A percentile compares a stretch with the other conserved stretches of the same genome.
These are phyloP conservation scores for Aphrophora alni DNA, from an alignment of 2,888 invertebrate species.

Conservation along the genomic window DNA sequence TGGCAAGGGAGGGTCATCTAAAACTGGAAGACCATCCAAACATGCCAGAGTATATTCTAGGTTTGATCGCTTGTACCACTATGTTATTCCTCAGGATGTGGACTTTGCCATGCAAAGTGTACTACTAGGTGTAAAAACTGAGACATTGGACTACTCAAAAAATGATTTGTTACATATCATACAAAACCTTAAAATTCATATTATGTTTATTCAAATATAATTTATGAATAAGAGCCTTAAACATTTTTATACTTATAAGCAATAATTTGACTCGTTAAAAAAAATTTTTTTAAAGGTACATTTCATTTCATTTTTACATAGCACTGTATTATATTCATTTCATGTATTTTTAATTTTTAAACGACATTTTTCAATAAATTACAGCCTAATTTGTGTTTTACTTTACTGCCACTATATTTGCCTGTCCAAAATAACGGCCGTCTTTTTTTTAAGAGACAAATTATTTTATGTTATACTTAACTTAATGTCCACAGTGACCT, in stretches of 20 bases:
- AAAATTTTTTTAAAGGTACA: background rate
- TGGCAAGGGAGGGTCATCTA: background rate
- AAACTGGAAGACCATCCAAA: conserved; percentile 17
- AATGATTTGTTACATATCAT: conserved; percentile 24
- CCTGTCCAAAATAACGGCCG: background rate
- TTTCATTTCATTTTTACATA: background rate
- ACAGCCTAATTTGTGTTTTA: no score
- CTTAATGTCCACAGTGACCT: background rate
- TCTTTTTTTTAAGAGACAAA: background rate
- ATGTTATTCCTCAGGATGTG: conserved; percentile 32
- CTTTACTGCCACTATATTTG: background rate
- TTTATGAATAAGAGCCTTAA: no score
- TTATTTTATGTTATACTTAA: background rate
- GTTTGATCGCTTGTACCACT: conserved; percentile 32
- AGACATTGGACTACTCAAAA: conserved; percentile 31
- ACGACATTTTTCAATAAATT: background rate
- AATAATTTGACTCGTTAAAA: background rate
- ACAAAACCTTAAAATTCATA: background rate
- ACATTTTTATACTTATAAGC: no score
- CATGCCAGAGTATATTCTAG: conserved; percentile 14
- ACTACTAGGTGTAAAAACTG: conserved; percentile 31
- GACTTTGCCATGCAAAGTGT: conserved; percentile 20
- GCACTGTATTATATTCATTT: background rate
- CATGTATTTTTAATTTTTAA: background rate
- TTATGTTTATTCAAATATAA: background rate